Evolutionary conservation across 2,888 invertebrate genomes (phyloP).

Genomic region (Bellardia bayeri): DNA sequence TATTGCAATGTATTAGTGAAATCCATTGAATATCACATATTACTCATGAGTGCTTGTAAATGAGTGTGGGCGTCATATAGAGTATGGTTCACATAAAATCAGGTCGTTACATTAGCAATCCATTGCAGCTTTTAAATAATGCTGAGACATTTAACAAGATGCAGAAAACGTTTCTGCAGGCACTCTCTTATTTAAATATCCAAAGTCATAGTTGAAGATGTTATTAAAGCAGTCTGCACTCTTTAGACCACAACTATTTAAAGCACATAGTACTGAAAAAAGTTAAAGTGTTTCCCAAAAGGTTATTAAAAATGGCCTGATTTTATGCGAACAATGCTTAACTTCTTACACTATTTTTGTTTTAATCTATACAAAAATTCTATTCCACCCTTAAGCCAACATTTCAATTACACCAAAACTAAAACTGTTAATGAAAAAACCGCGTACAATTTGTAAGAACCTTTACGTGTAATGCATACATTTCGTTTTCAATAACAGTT

Average conservation of each 20-base stretch:
- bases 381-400: slow-evolving; percentile 27
- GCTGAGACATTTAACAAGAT: no score
- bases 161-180: no score
- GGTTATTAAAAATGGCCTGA: no score
- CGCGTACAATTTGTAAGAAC: slow-evolving; percentile 46
- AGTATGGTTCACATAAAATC: background rate
- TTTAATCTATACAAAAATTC: background rate
- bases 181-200: no score
- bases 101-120: no score
- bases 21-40: background rate
- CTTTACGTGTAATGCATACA: slow-evolving; percentile 40
- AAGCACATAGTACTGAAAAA: no score
- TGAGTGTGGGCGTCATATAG: background rate
- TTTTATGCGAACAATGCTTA: no score
- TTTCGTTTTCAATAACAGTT: slow-evolving; percentile 49
- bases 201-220: no score
- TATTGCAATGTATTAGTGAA: background rate
- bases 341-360: background rate
- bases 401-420: slow-evolving; percentile 55
- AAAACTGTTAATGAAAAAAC: slow-evolving; percentile 55
- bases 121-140: no score
- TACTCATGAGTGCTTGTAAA: background rate
- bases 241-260: no score
- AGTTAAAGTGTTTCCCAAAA: no score
- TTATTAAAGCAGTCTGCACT: no score